Conservation (phyloP, 2,888 invertebrate species). For the Trachelus troglodyta region DNA sequence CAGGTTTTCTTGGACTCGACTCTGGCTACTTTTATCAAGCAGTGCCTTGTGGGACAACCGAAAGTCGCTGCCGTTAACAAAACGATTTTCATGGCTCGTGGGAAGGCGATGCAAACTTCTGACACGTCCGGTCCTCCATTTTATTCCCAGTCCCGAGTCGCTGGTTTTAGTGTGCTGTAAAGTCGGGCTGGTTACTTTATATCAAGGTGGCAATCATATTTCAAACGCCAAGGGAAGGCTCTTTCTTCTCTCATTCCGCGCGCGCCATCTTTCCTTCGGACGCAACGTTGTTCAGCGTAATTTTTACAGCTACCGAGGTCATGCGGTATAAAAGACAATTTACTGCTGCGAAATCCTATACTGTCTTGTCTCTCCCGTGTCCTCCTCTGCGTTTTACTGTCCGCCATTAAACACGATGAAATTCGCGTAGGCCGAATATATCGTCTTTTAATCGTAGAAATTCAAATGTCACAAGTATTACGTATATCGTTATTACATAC, state of each 20-base stretch:
- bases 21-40: neutral
- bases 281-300: slow-evolving; percentile 23
- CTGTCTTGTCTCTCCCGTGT: neutral
- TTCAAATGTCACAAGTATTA: neutral
- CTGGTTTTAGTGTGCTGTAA: slow-evolving; percentile 47
- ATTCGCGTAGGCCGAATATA: neutral
- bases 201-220: slow-evolving; percentile 46
- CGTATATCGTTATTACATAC: neutral
- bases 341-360: slow-evolving; percentile 22
- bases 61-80: neutral
- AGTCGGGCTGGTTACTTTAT: slow-evolving; percentile 45
- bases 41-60: neutral
- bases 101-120: slow-evolving; percentile 10
- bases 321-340: slow-evolving; percentile 28
- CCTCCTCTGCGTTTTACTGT: slow-evolving; percentile 4
- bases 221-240: slow-evolving; percentile 32
- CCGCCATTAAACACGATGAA: slow-evolving; percentile 1
- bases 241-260: slow-evolving; percentile 12
- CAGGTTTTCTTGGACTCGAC: neutral
- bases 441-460: neutral
- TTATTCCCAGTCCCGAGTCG: slow-evolving; percentile 36
- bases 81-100: neutral
- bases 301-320: slow-evolving; percentile 26
- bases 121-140: slow-evolving; percentile 1
- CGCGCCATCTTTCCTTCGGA: slow-evolving; percentile 5